Evolutionary conservation across 2,888 invertebrate genomes (phyloP).

Genomic region (Philopedon plagiatum): DNA sequence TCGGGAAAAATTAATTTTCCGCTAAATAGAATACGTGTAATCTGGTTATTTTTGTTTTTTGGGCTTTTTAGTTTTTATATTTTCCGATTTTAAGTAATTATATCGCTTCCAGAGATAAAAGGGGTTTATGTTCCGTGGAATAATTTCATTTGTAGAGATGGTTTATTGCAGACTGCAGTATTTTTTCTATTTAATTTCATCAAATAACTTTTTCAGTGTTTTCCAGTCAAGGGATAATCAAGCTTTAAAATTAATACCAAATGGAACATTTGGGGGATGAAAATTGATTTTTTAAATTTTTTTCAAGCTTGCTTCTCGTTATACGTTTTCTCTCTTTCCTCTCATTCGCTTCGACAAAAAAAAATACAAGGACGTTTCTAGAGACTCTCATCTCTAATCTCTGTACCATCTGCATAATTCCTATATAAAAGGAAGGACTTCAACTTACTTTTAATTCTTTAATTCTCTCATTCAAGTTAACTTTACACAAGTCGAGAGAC

Average conservation of each 20-base stretch:
- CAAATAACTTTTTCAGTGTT: too few relatives aligned
- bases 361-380: not conserved
- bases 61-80: not conserved
- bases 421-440: not conserved
- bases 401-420: not conserved
- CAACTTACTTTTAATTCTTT: slow-evolving; percentile 24
- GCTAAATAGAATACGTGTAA: slow-evolving; percentile 21
- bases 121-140: not conserved
- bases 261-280: too few relatives aligned
- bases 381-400: not conserved
- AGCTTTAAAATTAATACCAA: too few relatives aligned
- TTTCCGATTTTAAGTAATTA: not conserved
- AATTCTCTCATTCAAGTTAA: slow-evolving; percentile 26
- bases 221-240: too few relatives aligned
- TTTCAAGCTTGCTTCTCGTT: too few relatives aligned
- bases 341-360: not conserved
- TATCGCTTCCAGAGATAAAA: not conserved
- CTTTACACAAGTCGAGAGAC: slow-evolving; percentile 30
- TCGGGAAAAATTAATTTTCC: slow-evolving; percentile 35
- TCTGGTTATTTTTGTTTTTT: not conserved
- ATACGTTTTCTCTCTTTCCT: too few relatives aligned
- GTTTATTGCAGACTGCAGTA: too few relatives aligned
- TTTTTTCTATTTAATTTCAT: too few relatives aligned
- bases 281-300: too few relatives aligned
- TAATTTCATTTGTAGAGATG: not conserved